Evolutionary conservation across 1,140 invertebrate species (phyloP).

Genomic region (Drosophila triauraria): DNA sequence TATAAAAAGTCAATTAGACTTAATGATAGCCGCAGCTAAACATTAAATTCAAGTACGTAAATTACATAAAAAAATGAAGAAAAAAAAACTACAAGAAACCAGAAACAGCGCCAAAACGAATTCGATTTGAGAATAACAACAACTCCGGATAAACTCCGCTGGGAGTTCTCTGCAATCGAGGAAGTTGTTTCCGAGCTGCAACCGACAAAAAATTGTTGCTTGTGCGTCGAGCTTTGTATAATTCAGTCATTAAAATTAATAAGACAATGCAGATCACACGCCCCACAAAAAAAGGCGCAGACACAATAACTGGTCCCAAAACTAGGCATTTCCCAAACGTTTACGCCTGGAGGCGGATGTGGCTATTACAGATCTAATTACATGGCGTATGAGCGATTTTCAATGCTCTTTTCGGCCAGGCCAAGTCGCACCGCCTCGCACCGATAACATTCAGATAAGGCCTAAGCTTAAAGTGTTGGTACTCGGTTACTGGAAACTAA

Average conservation of each 20-base stretch:
- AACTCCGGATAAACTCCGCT: slow-evolving; percentile 12
- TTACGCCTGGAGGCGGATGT: slow-evolving; percentile 42
- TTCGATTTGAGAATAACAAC: slow-evolving; percentile 52
- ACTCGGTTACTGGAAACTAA: slow-evolving; percentile 41
- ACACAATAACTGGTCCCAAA: slow-evolving; percentile 40
- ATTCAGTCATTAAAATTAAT: slow-evolving; percentile 77
- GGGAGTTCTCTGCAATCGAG: slow-evolving; percentile 34
- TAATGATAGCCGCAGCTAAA: slow-evolving; percentile 76
- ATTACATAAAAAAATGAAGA: slow-evolving; percentile 36
- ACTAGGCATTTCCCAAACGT: slow-evolving; percentile 46
- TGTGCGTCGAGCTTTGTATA: slow-evolving; percentile 50
- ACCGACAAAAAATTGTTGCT: slow-evolving; percentile 16
- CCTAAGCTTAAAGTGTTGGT: slow-evolving; percentile 25
- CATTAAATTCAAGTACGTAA: slow-evolving; percentile 67
- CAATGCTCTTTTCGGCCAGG: slow-evolving; percentile 29
- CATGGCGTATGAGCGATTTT: slow-evolving; percentile 60
- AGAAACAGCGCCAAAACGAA: slow-evolving; percentile 37
- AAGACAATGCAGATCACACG: slow-evolving; percentile 63
- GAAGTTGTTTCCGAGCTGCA: slow-evolving; percentile 39
- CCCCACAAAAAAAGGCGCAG: slow-evolving; percentile 21
- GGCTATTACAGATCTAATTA: slow-evolving; percentile 55
- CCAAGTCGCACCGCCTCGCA: slow-evolving; percentile 36
- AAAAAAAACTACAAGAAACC: slow-evolving; percentile 35
- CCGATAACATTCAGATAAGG: slow-evolving; percentile 49
- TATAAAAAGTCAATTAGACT: slow-evolving; percentile 80